Conservation (phyloP, 2,113 vertebrate genomes). For the Spermophilus dauricus region DNA sequence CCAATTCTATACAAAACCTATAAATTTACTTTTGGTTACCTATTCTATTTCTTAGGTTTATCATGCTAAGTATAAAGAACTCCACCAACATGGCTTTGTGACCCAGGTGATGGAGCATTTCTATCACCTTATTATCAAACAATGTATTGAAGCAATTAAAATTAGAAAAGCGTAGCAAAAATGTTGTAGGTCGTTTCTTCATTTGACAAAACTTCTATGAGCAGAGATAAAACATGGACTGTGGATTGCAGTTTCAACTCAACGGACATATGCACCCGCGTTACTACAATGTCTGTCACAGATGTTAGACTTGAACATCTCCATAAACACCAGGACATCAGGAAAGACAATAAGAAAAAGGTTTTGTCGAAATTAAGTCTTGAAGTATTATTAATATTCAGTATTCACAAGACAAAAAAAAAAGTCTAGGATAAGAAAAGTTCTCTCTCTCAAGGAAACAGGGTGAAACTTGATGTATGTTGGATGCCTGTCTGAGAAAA, state of each 20-base stretch:
- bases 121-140: neutral
- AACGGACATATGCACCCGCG: neutral
- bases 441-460: neutral
- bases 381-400: neutral
- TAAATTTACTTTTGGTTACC: neutral
- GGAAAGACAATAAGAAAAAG: neutral
- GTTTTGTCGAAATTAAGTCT: neutral
- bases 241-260: neutral
- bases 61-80: neutral
- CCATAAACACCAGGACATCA: neutral
- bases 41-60: neutral
- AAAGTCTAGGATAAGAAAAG: neutral
- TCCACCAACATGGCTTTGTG: neutral
- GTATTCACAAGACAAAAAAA: neutral
- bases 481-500: neutral
- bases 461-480: neutral
- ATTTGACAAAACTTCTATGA: neutral
- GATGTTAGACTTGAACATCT: neutral
- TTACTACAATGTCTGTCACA: neutral
- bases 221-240: neutral
- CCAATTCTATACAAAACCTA: neutral
- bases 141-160: neutral
- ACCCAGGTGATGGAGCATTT: neutral
- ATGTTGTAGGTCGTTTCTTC: neutral
- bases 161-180: neutral